Conservation (phyloP, 2,113 vertebrate genomes). For the Uria aalge region DNA sequence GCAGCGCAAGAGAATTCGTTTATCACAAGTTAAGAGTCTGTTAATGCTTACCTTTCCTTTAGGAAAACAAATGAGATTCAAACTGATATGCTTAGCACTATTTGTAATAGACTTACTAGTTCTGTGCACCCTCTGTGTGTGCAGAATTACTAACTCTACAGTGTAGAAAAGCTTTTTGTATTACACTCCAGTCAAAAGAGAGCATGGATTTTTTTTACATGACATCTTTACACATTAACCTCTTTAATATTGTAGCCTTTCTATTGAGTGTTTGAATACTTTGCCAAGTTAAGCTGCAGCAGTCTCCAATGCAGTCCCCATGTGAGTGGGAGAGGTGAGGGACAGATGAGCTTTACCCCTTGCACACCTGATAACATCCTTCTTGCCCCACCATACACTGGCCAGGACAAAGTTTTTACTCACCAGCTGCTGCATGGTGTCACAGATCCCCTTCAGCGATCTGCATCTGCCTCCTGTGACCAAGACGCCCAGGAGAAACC, state of each 20-base stretch:
- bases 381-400: not conserved
- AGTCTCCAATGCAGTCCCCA: not conserved
- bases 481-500: not conserved
- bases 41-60: not conserved
- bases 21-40: not conserved
- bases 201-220: not conserved
- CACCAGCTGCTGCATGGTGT: not conserved
- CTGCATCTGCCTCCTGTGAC: not conserved
- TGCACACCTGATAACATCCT: not conserved
- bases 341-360: not conserved
- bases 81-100: not conserved
- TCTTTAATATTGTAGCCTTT: not conserved
- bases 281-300: not conserved
- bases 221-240: not conserved
- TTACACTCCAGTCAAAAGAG: not conserved
- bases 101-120: not conserved
- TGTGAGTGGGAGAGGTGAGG: accelerated
- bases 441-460: not conserved
- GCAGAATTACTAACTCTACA: not conserved
- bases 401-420: not conserved
- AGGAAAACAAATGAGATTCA: constrained; percentile 15
- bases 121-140: not conserved
- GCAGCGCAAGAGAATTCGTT: not conserved
- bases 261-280: not conserved
- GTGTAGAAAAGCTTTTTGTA: not conserved